phyloP scores from a whole-genome alignment of 1,140 invertebrate genomes.

The Drosophila willistoni region DNA sequence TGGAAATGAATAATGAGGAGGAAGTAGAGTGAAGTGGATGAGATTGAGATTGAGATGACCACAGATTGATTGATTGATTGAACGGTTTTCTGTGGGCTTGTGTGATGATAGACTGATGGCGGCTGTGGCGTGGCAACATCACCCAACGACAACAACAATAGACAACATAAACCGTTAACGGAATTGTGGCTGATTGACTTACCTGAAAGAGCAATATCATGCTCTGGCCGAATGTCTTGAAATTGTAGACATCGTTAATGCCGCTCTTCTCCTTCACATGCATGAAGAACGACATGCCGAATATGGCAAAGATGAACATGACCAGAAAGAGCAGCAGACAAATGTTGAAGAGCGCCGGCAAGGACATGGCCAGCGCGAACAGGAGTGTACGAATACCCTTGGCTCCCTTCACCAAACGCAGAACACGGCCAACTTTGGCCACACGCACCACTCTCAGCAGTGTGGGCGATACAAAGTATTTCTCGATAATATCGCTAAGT shows the following conservation, averaged over 20 bases:
- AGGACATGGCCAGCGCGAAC: conserved; percentile 98
- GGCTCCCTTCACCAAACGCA: conserved; percentile 98
- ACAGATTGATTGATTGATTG: conserved; percentile 9
- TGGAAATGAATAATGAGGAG: conserved; percentile 16
- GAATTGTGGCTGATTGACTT: conserved; percentile 82
- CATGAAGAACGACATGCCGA: conserved; percentile 99
- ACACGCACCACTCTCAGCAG: conserved; percentile 98
- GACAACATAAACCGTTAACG: conserved; percentile 83
- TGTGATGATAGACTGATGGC: conserved; percentile 20
- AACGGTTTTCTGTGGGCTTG: background rate
- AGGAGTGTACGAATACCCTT: conserved; percentile 98
- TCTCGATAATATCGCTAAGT: conserved; percentile 97
- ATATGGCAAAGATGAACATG: conserved; percentile 99
- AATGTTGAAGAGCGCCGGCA: conserved; percentile 99
- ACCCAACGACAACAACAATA: conserved; percentile 83
- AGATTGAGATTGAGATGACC: conserved; percentile 25
- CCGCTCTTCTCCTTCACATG: conserved; percentile 96
- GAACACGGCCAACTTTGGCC: conserved; percentile 97
- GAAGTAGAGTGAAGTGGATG: background rate
- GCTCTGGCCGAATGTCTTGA: conserved; percentile 98
- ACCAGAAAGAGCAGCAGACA: conserved; percentile 98
- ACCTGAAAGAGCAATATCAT: conserved; percentile 99
- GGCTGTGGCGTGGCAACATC: conserved; percentile 70
- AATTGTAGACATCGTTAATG: conserved; percentile 98
- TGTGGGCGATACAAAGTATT: conserved; percentile 98